A percentile compares a stretch with the other conserved stretches of the same genome.
These are phyloP conservation scores for Etheostoma cragini DNA, from an alignment of 2,113 vertebrate genomes.

Conservation along the genomic window DNA sequence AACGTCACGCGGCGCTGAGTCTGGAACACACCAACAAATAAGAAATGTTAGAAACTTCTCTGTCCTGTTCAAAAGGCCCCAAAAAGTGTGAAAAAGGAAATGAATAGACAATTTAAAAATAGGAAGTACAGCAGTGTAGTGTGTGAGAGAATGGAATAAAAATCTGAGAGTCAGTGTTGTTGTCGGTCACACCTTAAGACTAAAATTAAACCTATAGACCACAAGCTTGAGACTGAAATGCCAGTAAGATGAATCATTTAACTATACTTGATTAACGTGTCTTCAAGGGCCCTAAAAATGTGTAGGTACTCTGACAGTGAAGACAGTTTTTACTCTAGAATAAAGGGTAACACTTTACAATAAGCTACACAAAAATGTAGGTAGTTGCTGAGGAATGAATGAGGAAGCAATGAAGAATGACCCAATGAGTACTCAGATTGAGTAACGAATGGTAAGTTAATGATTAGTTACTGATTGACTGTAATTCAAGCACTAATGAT, in stretches of 20 bases:
- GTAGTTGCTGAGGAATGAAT: no score
- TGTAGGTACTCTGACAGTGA: neutral
- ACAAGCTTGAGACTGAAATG: neutral
- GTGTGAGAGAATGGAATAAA: neutral
- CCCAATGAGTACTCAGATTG: no score
- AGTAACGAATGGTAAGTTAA: no score
- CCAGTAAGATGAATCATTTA: neutral
- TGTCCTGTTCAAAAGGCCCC: neutral
- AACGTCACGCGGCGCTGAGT: conserved; percentile 96
- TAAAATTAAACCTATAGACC: neutral
- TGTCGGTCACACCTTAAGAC: neutral
- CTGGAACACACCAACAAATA: conserved; percentile 74
- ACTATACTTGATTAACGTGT: neutral
- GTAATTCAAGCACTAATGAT: no score
- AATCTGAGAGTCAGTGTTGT: neutral
- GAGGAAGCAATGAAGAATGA: no score
- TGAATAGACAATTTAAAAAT: neutral
- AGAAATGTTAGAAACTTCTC: neutral
- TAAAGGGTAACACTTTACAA: no score
- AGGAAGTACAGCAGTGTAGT: neutral
- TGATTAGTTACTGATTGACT: no score
- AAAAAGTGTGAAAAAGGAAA: neutral
- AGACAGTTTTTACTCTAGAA: neutral
- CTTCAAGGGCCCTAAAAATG: neutral
- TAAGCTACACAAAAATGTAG: no score